Evolutionary conservation across 2,113 vertebrate genomes (phyloP).

Genomic region (Lasiurus cinereus): DNA sequence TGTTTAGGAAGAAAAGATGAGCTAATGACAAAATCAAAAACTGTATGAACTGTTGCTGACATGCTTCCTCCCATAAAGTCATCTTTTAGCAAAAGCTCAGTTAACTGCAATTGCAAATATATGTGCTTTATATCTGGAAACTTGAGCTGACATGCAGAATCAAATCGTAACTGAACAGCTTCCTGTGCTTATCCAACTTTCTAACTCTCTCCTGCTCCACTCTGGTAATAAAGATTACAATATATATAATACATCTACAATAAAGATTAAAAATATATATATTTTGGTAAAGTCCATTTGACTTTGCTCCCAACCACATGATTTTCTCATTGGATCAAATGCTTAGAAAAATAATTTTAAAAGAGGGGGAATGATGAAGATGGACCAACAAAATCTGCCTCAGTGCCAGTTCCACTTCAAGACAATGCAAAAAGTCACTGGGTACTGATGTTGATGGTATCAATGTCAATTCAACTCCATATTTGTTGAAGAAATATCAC

Average conservation of each 20-base stretch:
- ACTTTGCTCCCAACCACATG: background rate
- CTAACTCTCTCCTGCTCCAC: background rate
- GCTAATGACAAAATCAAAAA: background rate
- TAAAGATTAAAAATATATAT: background rate
- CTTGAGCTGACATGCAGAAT: background rate
- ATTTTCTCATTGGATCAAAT: background rate
- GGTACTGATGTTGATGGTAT: background rate
- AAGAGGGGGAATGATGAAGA: background rate
- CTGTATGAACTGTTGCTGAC: background rate
- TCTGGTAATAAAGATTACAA: background rate
- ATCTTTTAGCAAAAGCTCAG: background rate
- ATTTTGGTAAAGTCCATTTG: background rate
- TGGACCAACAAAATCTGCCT: background rate
- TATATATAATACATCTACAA: background rate
- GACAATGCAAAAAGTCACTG: background rate
- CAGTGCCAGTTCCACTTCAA: background rate
- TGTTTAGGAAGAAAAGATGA: conserved; percentile 6
- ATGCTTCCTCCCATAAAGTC: background rate
- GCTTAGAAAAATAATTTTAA: background rate
- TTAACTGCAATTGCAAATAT: background rate
- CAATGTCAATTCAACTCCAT: background rate
- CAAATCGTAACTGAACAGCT: background rate
- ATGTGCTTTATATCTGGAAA: conserved; percentile 5
- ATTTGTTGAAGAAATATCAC: background rate
- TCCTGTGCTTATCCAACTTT: background rate